Conservation (phyloP, 2,888 invertebrate species). For the Caenorhabditis sp. region DNA sequence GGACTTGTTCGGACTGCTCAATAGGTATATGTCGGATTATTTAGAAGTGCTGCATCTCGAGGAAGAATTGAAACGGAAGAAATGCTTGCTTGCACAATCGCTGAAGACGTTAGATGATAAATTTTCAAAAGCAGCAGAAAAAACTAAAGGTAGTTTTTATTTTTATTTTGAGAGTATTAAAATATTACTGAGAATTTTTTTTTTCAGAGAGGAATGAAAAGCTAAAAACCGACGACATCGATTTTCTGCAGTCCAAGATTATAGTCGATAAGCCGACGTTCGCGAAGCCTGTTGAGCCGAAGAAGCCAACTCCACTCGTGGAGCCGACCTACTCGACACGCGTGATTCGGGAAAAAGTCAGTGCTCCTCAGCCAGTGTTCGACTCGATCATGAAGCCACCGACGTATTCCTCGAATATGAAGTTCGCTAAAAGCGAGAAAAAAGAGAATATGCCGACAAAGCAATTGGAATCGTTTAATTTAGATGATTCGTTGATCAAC, state of each 20-base stretch:
- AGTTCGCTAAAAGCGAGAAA: constrained; percentile 6
- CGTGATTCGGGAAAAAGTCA: constrained; percentile 2
- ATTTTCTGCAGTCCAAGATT: constrained; percentile 15
- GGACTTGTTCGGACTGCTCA: background rate
- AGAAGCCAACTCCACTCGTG: constrained; percentile 3
- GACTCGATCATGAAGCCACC: constrained; percentile 35
- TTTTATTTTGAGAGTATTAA: too few relatives aligned
- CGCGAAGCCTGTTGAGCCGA: background rate
- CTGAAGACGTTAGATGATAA: background rate
- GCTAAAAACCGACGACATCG: constrained; percentile 8
- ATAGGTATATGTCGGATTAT: constrained; percentile 22
- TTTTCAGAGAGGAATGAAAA: constrained; percentile 12
- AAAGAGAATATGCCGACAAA: constrained; percentile 24
- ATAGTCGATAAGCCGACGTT: background rate
- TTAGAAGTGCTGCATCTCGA: constrained; percentile 24
- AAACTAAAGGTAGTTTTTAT: constrained; percentile 6
- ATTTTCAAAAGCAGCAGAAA: constrained; percentile 14
- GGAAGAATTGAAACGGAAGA: constrained; percentile 18
- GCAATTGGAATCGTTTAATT: background rate
- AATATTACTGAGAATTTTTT: background rate
- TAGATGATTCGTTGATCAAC: constrained; percentile 28
- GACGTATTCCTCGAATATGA: constrained; percentile 17
- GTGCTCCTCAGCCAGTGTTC: background rate
- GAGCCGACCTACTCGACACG: constrained; percentile 33
- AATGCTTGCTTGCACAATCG: constrained; percentile 19